Evolutionary conservation across 2,797 vertebrate species (phyloP), one percentile per base, ranked within the genome.

Genomic region (Phoxinus dragarum): DNA sequence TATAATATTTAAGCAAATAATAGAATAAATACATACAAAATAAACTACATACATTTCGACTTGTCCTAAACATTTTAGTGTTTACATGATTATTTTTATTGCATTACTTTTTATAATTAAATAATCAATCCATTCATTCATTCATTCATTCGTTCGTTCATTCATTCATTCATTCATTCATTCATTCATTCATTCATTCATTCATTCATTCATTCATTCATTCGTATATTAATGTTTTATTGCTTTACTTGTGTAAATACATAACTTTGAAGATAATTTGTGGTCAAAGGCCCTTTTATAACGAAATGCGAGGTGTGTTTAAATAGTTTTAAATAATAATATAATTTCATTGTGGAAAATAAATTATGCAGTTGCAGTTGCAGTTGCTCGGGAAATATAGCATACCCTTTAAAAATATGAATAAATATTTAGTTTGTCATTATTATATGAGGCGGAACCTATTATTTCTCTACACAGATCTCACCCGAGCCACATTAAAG

Each of bases 401-500:
- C 1, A 31, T 31, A 3, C 27, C 16, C 6, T 16, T 34, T 17
- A 31, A 17, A 16, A 7, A 75, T 8, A 73, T 2, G 0, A 23
- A 59, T 9, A 5, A 40, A 40, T 77, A 5, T 16, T 16, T 59
- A 9, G 21, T 56, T 34, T 4, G 49, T 56, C 1, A 6, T 3
- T 27, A 1, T 34, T 12, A 56, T 7, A 0, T 54, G 1, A 52
- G 11, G 12, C 74, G 88, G 88, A 89, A 89, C 88, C 9, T 9
- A 16, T 67, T 9, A 16, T 67, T 27, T 52, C 47, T 71, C 23
- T 34, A 27, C 4, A 4, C 44, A 47, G 5, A 6, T 59, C 23
- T 38, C 36, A n/a, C 72, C 73, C 87, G 89, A 76, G 84, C 17
- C n/a, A 21, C 49, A 71, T 84, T 84, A 75, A 75, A 12, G 8